Conservation (phyloP, 2,888 invertebrate genomes). For the Luperina nickerlii region DNA sequence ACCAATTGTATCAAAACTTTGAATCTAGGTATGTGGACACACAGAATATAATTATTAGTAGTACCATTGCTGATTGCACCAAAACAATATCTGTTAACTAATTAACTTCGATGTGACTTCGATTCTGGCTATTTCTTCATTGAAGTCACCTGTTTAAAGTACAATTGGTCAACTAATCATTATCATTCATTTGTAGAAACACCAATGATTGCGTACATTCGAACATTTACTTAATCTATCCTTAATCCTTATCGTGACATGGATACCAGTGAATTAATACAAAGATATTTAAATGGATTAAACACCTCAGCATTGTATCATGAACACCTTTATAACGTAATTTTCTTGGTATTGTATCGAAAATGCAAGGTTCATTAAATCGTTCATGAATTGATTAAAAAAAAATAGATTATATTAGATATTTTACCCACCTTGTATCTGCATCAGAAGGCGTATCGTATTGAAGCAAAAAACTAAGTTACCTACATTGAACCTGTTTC, state of each 20-base stretch:
- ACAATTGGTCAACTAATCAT: not conserved
- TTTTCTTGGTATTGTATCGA: slow-evolving; percentile 3
- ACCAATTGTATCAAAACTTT: not conserved
- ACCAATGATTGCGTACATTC: slow-evolving; percentile 20
- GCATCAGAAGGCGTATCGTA: too few species aligned
- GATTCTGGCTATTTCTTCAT: not conserved
- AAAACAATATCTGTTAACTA: not conserved
- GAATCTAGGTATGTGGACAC: too few species aligned
- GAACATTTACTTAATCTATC: slow-evolving; percentile 18
- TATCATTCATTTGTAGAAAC: not conserved
- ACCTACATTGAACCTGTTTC: not conserved
- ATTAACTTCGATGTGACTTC: not conserved
- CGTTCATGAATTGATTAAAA: not conserved
- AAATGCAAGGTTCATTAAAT: not conserved
- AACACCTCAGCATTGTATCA: slow-evolving; percentile 20
- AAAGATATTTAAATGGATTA: slow-evolving; percentile 1
- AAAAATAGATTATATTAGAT: not conserved
- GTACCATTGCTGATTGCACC: not conserved
- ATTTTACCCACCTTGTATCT: not conserved
- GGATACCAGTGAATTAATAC: slow-evolving; percentile 24
- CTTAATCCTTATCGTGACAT: slow-evolving; percentile 50
- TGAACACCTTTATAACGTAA: not conserved
- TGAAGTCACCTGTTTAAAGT: not conserved
- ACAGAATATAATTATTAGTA: too few species aligned
- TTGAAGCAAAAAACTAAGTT: not conserved